phyloP scores from a whole-genome alignment of 2,113 vertebrate species.

The Mesembrinibis cayennensis region DNA sequence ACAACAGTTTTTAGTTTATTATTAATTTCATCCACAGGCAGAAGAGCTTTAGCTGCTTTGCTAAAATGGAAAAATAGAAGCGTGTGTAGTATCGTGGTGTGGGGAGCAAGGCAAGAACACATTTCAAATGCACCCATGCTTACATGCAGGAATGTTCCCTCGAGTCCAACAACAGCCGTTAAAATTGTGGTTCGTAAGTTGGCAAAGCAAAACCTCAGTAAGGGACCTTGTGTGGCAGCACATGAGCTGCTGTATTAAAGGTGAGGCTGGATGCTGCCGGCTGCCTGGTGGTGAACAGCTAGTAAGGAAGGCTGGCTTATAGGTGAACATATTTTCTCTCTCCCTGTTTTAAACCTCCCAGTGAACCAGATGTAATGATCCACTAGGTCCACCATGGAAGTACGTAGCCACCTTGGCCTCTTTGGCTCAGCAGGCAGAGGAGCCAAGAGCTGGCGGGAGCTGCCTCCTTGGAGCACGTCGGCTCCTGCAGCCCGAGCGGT shows the following conservation, averaged over 20 bases:
- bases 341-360: neutral
- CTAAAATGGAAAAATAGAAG: slow-evolving; percentile 69
- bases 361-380: neutral
- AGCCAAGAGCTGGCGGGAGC: neutral
- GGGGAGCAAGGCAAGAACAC: neutral
- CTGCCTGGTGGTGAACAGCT: neutral
- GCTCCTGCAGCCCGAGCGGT: neutral
- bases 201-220: neutral
- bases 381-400: neutral
- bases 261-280: neutral
- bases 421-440: neutral
- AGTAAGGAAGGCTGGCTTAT: neutral
- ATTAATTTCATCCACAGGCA: slow-evolving; percentile 55
- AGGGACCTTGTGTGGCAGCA: neutral
- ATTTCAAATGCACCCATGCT: neutral
- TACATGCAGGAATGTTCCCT: neutral
- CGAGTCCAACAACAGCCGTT: neutral
- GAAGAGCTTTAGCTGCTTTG: slow-evolving; percentile 68
- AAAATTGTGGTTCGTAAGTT: neutral
- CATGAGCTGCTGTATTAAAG: neutral
- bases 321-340: neutral
- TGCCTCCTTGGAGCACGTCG: neutral
- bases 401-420: neutral
- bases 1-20: slow-evolving; percentile 67
- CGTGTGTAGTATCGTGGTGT: accelerated